Percentiles rank a stretch among this genome's conserved stretches.
Conservation (phyloP, 35 echinoderm and acorn worm genomes). For the Eucidaris tribuloides region DNA sequence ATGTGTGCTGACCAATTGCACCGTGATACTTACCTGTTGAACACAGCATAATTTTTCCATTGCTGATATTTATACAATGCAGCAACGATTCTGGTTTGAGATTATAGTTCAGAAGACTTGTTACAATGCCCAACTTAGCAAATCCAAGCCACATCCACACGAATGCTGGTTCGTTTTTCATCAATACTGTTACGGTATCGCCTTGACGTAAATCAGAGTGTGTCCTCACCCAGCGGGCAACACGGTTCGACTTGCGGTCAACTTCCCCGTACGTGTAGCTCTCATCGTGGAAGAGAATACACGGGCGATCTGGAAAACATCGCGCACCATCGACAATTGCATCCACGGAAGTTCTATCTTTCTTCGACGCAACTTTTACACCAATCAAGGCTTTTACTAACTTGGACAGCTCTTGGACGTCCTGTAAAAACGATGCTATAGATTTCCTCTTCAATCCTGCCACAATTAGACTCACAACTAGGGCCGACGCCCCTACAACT, state of each 20-base stretch:
- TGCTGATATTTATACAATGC: constrained; percentile 46
- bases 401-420: not conserved
- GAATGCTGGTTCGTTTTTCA: constrained; percentile 34
- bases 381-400: not conserved
- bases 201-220: not conserved
- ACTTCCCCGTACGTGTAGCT: constrained; percentile 23
- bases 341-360: not conserved
- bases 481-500: constrained; percentile 5
- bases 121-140: constrained; percentile 40
- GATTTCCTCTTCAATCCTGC: constrained; percentile 22
- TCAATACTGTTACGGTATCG: constrained; percentile 36
- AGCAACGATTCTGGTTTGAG: constrained; percentile 19
- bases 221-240: constrained; percentile 9
- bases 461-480: constrained; percentile 8
- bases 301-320: constrained; percentile 1
- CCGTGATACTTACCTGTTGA: constrained; percentile 24
- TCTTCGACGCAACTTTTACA: not conserved
- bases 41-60: constrained; percentile 12
- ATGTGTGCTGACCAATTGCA: too few relatives aligned
- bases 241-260: constrained; percentile 10
- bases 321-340: not conserved
- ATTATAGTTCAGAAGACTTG: constrained; percentile 41
- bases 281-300: constrained; percentile 39
- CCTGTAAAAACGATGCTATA: not conserved
- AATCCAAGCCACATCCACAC: constrained; percentile 27